A percentile compares a stretch with the other conserved stretches of the same genome.
phyloP scores from a whole-genome alignment of 2,888 invertebrate species.

The Phortica okadai region DNA sequence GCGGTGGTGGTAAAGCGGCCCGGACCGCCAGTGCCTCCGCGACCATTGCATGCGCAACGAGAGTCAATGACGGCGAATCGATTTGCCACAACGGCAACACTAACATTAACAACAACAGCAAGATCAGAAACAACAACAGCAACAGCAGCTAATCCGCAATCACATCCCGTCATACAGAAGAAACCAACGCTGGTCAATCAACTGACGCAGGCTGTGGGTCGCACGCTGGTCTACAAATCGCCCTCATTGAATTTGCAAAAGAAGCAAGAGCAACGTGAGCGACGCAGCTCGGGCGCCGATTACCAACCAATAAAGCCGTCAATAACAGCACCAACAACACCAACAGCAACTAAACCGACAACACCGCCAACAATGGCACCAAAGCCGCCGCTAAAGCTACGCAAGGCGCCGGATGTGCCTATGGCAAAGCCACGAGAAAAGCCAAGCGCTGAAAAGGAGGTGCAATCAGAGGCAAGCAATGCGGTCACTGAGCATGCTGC shows the following conservation, averaged over 20 bases:
- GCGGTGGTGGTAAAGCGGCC: constrained; percentile 79
- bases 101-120: constrained; percentile 47
- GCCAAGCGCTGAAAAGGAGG: constrained; percentile 33
- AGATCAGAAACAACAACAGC: constrained; percentile 39
- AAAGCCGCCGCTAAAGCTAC: constrained; percentile 66
- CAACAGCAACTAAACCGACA: constrained; percentile 45
- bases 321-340: constrained; percentile 40
- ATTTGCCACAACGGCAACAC: constrained; percentile 43
- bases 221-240: constrained; percentile 76
- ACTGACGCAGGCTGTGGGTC: constrained; percentile 68
- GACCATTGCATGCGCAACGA: constrained; percentile 79
- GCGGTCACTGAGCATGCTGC: constrained; percentile 54
- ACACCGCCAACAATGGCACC: constrained; percentile 51
- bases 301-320: constrained; percentile 42
- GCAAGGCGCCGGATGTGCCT: constrained; percentile 73
- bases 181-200: constrained; percentile 66
- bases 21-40: constrained; percentile 88
- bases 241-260: constrained; percentile 73
- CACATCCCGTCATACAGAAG: constrained; percentile 64
- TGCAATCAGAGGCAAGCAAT: constrained; percentile 42
- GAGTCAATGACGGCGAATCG: constrained; percentile 49
- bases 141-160: constrained; percentile 22
- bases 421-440: constrained; percentile 60
- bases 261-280: constrained; percentile 67
- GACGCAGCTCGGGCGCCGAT: constrained; percentile 47